Conservation (phyloP, 2,888 invertebrate species). For the Hirtodrosophila cameraria region DNA sequence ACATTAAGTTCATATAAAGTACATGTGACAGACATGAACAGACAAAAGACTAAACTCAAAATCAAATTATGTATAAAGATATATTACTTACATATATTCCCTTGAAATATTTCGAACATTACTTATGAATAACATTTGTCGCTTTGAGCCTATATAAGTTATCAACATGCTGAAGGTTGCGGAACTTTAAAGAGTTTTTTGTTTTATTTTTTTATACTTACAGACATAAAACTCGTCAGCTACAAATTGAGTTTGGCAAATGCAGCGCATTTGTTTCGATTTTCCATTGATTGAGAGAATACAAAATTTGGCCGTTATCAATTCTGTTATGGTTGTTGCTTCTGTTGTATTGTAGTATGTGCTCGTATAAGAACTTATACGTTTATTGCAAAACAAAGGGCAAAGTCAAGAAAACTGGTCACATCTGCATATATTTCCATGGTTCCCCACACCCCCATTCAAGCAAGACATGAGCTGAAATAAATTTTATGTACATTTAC, state of each 20-base stretch:
- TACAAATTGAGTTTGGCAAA: conserved; percentile 61
- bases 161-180: conserved; percentile 19
- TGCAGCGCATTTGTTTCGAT: conserved; percentile 61
- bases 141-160: conserved; percentile 6
- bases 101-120: background rate
- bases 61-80: too few species aligned
- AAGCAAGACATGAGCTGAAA: conserved; percentile 57
- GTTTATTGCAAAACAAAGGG: conserved; percentile 73
- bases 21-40: too few species aligned
- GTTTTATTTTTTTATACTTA: too few species aligned
- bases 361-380: conserved; percentile 53
- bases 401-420: conserved; percentile 63
- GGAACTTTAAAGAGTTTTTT: conserved; percentile 39
- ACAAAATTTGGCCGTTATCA: conserved; percentile 29
- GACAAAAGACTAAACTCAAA: too few species aligned
- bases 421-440: conserved; percentile 74
- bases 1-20: too few species aligned
- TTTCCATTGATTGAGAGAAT: conserved; percentile 60
- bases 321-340: conserved; percentile 58
- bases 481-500: conserved; percentile 78
- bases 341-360: conserved; percentile 1
- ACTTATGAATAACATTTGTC: conserved; percentile 28
- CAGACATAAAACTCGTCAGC: conserved; percentile 23
- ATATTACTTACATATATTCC: too few species aligned
- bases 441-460: conserved; percentile 3